Evolutionary conservation across 2,113 vertebrate genomes (phyloP).

Genomic region (Panthera tigris): DNA sequence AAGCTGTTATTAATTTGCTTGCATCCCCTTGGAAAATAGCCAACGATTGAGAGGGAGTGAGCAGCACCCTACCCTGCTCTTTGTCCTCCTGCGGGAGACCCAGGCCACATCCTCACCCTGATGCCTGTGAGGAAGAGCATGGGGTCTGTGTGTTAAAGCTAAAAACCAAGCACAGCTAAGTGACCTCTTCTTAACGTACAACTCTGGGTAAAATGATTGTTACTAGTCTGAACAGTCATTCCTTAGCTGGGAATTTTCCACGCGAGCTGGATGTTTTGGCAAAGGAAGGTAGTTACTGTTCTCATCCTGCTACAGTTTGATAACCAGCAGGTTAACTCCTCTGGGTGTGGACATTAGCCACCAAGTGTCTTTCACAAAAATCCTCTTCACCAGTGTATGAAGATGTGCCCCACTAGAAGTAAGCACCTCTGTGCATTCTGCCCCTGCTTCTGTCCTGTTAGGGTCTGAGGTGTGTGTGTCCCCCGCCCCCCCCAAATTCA

Average conservation of each 20-base stretch:
- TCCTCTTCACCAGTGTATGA: neutral
- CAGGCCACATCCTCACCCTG: rapidly evolving
- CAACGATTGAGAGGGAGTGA: too few species aligned
- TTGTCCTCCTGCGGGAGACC: neutral
- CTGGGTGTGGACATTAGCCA: neutral
- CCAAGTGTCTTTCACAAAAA: neutral
- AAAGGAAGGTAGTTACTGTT: neutral
- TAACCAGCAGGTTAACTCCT: neutral
- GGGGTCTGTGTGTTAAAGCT: neutral
- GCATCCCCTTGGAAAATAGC: neutral
- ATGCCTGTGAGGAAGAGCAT: neutral
- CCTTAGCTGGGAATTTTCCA: neutral
- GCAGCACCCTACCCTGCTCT: neutral
- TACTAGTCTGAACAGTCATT: neutral
- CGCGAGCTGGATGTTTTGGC: neutral
- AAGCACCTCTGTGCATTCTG: neutral
- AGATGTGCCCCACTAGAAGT: neutral
- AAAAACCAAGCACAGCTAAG: neutral
- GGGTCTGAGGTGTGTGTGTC: neutral
- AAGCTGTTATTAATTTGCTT: neutral
- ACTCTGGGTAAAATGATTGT: neutral
- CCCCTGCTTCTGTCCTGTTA: neutral
- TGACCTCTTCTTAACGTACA: neutral
- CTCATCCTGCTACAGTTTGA: neutral
- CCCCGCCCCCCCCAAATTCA: neutral